phyloP scores from a whole-genome alignment of 2,797 vertebrate species.

The Macrochelys suwanniensis region DNA sequence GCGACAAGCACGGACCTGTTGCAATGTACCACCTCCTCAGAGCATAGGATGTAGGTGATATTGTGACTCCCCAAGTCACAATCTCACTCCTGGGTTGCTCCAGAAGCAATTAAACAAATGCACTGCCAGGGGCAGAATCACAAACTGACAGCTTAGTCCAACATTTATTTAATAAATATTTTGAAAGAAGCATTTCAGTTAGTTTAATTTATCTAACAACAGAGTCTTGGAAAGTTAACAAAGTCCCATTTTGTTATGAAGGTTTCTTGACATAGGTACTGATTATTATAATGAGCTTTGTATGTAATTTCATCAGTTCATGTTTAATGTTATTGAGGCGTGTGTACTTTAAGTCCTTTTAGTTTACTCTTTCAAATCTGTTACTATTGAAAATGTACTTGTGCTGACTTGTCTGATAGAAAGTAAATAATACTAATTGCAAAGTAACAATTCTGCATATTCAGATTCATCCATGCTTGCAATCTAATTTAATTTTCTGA shows the following conservation, averaged over 20 bases:
- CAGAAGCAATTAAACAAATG: neutral
- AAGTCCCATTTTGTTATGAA: neutral
- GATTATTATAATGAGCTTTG: slow-evolving; percentile 3
- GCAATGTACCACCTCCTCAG: neutral
- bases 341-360: slow-evolving; percentile 14
- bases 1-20: neutral
- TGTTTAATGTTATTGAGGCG: slow-evolving; percentile 22
- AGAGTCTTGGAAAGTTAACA: slow-evolving; percentile 29
- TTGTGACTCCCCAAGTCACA: too few relatives aligned
- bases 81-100: neutral
- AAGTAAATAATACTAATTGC: slow-evolving; percentile 41
- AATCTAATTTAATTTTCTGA: slow-evolving; percentile 5
- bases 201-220: slow-evolving; percentile 21
- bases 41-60: neutral
- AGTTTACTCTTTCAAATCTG: slow-evolving; percentile 37
- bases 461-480: slow-evolving; percentile 6
- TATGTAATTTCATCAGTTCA: neutral
- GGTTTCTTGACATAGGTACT: neutral
- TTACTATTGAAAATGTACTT: slow-evolving; percentile 44
- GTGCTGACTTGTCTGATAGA: neutral
- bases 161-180: slow-evolving; percentile 19
- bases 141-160: neutral
- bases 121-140: neutral
- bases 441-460: slow-evolving; percentile 9
- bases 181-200: slow-evolving; percentile 8